Evolutionary conservation across 2,888 invertebrate genomes (phyloP), one percentile per base, ranked within the genome.

Genomic region (Lumbricus terrestris): DNA sequence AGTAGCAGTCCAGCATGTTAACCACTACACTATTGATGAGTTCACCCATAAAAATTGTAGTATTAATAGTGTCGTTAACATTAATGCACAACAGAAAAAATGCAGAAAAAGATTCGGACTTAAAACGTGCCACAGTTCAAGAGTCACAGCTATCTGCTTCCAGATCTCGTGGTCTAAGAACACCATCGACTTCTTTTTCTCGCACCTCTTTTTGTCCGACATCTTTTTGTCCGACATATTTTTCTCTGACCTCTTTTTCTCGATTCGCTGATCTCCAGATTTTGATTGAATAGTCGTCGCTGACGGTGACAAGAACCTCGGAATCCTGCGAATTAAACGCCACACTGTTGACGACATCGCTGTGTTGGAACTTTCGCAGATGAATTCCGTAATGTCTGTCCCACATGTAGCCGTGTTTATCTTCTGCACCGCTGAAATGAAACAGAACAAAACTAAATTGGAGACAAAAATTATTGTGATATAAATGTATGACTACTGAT

Each of bases 401-500:
- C 97, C 97, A 97, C 34, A 97, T 94, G 94, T 97, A 97, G 3
- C 97, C 97, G 93, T 97, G 96, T 93, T 96, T 96, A 94, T 97
- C 97, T 95, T 97, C 97, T 42, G 97, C 97, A 20, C 97, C 97
- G 95, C 97, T 97, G 94, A 29, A 90, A 90, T 20, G n/a, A 40
- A 40, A 89, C 40, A 40, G 42, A 15, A 69, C n/a, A 69, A 69
- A 69, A 8, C 69, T 69, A 69, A 69, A 69, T 69, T 29, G 29
- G 5, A 29, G 23, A 54, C 23, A 6, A 54, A 54, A 54, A 4
- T 54, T 29, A 54, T 1, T 29, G 23, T 29, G 23, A 54, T 29
- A 54, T 29, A 54, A 54, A 29, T 29, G 15, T 42, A 54, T 29
- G n/a, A n/a, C n/a, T n/a, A n/a, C n/a, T 16, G 16, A 47, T 18